Percentiles rank a stretch among this genome's conserved stretches.
Evolutionary conservation across 2,797 vertebrate species (phyloP).

Genomic region (Alauda arvensis): DNA sequence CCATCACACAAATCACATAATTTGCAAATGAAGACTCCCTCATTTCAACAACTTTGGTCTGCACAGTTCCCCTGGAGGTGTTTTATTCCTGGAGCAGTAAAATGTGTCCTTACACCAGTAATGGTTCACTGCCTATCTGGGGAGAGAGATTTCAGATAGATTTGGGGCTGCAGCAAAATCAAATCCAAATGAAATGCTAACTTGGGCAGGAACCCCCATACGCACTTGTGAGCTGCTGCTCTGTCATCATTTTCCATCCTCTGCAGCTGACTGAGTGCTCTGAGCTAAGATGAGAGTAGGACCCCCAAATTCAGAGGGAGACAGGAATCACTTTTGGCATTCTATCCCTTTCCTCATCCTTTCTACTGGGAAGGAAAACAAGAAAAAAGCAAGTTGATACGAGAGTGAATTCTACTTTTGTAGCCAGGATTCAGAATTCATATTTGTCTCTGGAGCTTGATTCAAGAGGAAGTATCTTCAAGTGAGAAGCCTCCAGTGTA

Average conservation of each 20-base stretch:
- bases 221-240: background rate
- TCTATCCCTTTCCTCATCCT: background rate
- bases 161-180: background rate
- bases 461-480: slow-evolving; percentile 16
- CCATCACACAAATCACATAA: background rate
- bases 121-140: background rate
- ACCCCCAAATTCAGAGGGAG: background rate
- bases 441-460: slow-evolving; percentile 5
- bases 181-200: background rate
- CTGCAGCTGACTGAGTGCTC: background rate
- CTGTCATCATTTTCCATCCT: background rate
- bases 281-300: background rate
- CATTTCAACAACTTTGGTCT: background rate
- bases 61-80: background rate
- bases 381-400: background rate
- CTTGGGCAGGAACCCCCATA: background rate
- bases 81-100: background rate
- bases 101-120: background rate
- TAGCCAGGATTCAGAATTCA: slow-evolving; percentile 6
- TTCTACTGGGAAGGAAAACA: background rate
- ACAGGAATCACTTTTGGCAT: background rate
- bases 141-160: background rate
- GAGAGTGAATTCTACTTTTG: background rate
- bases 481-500: slow-evolving; percentile 17
- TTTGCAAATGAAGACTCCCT: background rate